Percentiles rank a stretch among this genome's conserved stretches.
Conservation (phyloP, 1,140 invertebrate genomes). For the Drosophila auraria region DNA sequence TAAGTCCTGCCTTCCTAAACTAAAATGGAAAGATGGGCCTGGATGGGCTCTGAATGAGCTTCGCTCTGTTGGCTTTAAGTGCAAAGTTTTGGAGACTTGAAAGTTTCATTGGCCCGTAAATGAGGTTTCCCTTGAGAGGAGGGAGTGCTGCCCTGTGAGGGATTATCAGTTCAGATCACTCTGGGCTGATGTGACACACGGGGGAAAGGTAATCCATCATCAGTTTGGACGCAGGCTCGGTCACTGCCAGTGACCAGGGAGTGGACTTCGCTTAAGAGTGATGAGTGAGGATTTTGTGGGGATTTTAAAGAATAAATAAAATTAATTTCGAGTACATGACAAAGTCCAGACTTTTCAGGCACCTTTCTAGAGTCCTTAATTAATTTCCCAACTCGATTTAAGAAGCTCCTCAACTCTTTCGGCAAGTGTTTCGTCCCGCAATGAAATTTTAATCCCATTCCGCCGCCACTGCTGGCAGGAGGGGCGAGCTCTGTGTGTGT, state of each 20-base stretch:
- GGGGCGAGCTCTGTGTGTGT: not conserved
- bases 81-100: conserved; percentile 23
- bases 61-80: not conserved
- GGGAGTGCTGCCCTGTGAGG: not conserved
- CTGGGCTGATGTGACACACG: conserved; percentile 6
- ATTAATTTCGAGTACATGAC: conserved; percentile 1
- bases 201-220: conserved; percentile 32
- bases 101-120: conserved; percentile 36
- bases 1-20: conserved; percentile 16
- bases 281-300: not conserved
- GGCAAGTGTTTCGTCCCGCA: not conserved
- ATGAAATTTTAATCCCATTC: conserved; percentile 31
- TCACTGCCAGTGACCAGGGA: not conserved
- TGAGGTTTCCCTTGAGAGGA: conserved; percentile 4
- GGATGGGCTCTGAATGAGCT: not conserved
- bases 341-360: not conserved
- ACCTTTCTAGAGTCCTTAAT: not conserved
- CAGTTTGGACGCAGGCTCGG: not conserved
- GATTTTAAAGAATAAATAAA: conserved; percentile 2
- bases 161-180: conserved; percentile 40
- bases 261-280: not conserved
- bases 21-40: not conserved
- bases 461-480: conserved; percentile 3
- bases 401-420: not conserved
- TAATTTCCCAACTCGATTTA: not conserved